Base-by-base conservation (phyloP, 1,140 invertebrate genomes). In the Meloidogyne hapla region DNA sequence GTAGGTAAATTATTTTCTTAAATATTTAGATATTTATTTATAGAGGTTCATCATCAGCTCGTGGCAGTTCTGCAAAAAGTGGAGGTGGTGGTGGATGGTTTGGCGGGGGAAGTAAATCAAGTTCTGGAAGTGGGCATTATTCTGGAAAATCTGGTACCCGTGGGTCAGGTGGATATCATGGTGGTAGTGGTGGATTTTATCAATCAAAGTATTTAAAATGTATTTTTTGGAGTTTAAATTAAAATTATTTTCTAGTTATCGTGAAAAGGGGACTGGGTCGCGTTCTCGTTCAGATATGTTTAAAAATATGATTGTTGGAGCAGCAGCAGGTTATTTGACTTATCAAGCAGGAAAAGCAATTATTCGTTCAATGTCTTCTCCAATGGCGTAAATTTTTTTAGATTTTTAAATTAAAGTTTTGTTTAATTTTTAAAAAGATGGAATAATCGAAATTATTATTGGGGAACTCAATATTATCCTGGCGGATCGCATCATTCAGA, bases 301-400 rank as follows among this genome's bases (percentile, higher is more conserved):
- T 79, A 86, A 87, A 66, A 87, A 87, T 70, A 76, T 80, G 66
- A 80, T 86, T 42, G 85, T 87, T 33, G 84, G 84, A 42, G 84
- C 84, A 2, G 84, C 84, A 12, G 85, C 84, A 23, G 85, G 85
- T 0, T 84, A 87, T 66, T 72, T 86, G 23, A 86, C 85, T 42
- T 86, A 87, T 67, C 85, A 87, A 74, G 85, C 85, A 9, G 85
- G 85, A 23, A 86, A 87, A 75, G 69, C 61, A 15, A 75, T 86
- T 33, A 87, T 86, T 33, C 65, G 86, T 42, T 74, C 76, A 15
- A 83, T 74, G 13, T 74, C 80, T 15, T 28, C 79, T 2, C 85
- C 85, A 21, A 86, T 86, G 85, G 83, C 81, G 85, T 85, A 74
- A 83, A 77, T 48, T 9, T 75, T 33, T 18, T n/a, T n/a, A n/a